Evolutionary conservation across 2,888 invertebrate species (phyloP), one percentile per base, ranked within the genome.

Genomic region (Tuta absoluta): DNA sequence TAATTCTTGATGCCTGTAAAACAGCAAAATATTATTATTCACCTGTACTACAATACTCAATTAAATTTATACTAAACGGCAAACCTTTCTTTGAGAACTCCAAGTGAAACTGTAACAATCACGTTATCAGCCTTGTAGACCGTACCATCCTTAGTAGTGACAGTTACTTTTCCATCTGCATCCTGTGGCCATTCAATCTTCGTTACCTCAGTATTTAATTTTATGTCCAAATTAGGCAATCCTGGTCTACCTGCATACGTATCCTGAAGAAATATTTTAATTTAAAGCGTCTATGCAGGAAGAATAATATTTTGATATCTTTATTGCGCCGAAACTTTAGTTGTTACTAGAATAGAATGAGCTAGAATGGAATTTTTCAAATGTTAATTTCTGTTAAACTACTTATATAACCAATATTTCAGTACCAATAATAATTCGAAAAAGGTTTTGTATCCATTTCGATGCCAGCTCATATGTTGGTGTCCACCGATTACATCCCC

Each of bases 61-160:
- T n/a, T n/a, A n/a, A n/a, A n/a, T n/a, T n/a, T n/a, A n/a, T n/a
- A n/a, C n/a, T n/a, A n/a, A n/a, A n/a, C n/a, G n/a, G n/a, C n/a
- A n/a, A 59, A 89, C 90, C 82, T 83, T 21, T 92, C 91, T 75
- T 95, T 95, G 19, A 96, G 81, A 0, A 94, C 95, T 0, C 95
- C 96, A 0, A 96, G 77, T 0, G 96, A 94, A 0, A 93, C 87
- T 0, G 96, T 96, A 0, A 95, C 85, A 28, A 96, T 93, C 0
- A 94, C 94, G 73, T 94, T 93, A 71, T 93, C 93, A 0, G 94
- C 94, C 24, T 73, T 78, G 69, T 92, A 94, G 0, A 72, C 68
- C 0, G 86, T 75, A 0, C 93, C 94, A 74, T 94, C 93, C 23
- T 79, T 77, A 69, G 93, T 93, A 0, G 73, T 72, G 0, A 94